Evolutionary conservation across 2,888 invertebrate species (phyloP).

Genomic region (Scaptodrosophila latifasciaeformis): DNA sequence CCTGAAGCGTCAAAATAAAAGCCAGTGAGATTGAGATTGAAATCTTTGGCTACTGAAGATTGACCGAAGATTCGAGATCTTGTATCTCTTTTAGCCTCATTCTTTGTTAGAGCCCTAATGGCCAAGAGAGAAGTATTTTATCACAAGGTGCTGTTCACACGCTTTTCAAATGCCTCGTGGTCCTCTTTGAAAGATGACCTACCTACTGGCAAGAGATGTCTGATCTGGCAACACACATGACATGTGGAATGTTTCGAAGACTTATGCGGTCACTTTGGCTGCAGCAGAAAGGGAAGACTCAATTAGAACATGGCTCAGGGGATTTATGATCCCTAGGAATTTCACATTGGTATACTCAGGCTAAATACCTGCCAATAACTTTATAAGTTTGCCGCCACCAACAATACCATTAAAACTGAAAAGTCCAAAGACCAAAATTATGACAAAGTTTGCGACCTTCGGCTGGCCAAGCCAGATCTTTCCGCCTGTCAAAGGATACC

Average conservation of each 20-base stretch:
- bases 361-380: slow-evolving; percentile 66
- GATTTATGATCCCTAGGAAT: slow-evolving; percentile 64
- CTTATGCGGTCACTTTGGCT: slow-evolving; percentile 15
- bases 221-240: slow-evolving; percentile 38
- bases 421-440: too few relatives aligned
- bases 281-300: slow-evolving; percentile 60
- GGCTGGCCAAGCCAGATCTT: not conserved
- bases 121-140: slow-evolving; percentile 28
- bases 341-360: slow-evolving; percentile 40
- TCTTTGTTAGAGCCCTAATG: too few relatives aligned
- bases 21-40: slow-evolving; percentile 33
- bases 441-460: slow-evolving; percentile 64
- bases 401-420: slow-evolving; percentile 3
- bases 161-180: slow-evolving; percentile 50
- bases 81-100: slow-evolving; percentile 37
- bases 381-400: slow-evolving; percentile 47
- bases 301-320: slow-evolving; percentile 51
- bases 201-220: slow-evolving; percentile 8
- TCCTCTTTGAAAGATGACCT: slow-evolving; percentile 41
- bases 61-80: slow-evolving; percentile 43
- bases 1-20: slow-evolving; percentile 49
- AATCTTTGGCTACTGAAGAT: slow-evolving; percentile 19
- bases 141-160: slow-evolving; percentile 62
- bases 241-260: slow-evolving; percentile 51
- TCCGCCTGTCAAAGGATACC: slow-evolving; percentile 36